A percentile compares a stretch with the other conserved stretches of the same genome.
Evolutionary conservation across 1,140 invertebrate genomes (phyloP).

Genomic region (Philaenus spumarius): DNA sequence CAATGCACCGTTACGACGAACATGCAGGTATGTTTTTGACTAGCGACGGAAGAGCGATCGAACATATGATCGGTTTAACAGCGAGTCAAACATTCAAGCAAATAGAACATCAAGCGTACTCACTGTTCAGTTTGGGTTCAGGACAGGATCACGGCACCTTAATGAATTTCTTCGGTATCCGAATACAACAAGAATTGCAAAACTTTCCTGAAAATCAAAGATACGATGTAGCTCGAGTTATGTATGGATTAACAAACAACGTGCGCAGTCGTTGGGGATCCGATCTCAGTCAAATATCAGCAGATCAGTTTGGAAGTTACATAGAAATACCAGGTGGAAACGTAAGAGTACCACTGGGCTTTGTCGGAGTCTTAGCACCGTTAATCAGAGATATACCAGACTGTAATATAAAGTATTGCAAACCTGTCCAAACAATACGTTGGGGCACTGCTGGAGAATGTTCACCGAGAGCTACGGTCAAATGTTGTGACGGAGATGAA

Average conservation of each 20-base stretch:
- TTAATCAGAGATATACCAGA: constrained; percentile 53
- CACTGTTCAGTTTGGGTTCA: background rate
- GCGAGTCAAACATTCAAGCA: constrained; percentile 55
- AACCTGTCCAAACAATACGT: constrained; percentile 51
- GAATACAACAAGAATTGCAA: constrained; percentile 3
- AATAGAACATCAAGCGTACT: constrained; percentile 54
- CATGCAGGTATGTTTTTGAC: constrained; percentile 52
- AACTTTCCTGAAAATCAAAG: constrained; percentile 10
- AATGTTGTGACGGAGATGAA: constrained; percentile 49
- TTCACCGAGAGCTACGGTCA: constrained; percentile 18
- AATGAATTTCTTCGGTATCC: background rate
- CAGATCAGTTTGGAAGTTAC: constrained; percentile 43
- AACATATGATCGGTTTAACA: constrained; percentile 50
- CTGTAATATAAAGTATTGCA: constrained; percentile 42
- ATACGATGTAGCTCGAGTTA: background rate
- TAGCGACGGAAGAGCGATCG: constrained; percentile 55
- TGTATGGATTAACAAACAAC: constrained; percentile 4
- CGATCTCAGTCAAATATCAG: constrained; percentile 15
- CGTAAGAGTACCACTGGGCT: constrained; percentile 55
- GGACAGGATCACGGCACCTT: constrained; percentile 1
- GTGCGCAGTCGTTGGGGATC: constrained; percentile 14
- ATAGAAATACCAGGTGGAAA: constrained; percentile 59
- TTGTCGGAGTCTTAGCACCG: constrained; percentile 54
- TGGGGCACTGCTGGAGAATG: constrained; percentile 48
- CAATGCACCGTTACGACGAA: constrained; percentile 42